Base-by-base conservation (phyloP, 2,797 vertebrate species). In the Myotis findleyi region DNA sequence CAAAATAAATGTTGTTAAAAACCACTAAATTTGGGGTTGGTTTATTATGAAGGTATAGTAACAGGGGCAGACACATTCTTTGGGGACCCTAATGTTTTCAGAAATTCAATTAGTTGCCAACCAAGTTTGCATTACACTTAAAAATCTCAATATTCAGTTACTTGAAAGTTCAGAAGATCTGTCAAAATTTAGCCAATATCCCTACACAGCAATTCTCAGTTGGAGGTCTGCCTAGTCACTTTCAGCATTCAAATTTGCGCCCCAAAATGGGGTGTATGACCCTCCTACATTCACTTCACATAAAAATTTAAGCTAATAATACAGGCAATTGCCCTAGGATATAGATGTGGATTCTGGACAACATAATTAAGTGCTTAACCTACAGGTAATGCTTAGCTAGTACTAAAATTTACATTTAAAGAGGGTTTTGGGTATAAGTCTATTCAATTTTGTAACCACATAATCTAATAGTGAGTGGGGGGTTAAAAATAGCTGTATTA, bases 71-170 rank as follows among this genome's bases (percentile, higher is more conserved):
- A 88, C 11, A 57, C 41, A 20, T 77, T 87, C 11, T 51, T 87
- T 83, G 51, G 33, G 75, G 4, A 23, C 85, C 14, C 4, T n/a
- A 62, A 6, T 30, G 5, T 84, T 87, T 84, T 76, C 49, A 88
- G 30, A 92, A 81, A 80, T 72, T 62, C 25, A 93, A 85, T 41
- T 38, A 80, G 64, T 23, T 81, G 7, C 53, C 23, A 85, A 62
- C 51, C 25, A 94, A 81, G 87, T 82, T n/a, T 91, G 6, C 6
- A 36, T 88, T 91, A 82, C 51, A 47, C 44, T 90, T 55, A 44
- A 77, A 53, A 81, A 51, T 27, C 5, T 47, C 7, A n/a, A 38
- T 41, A 71, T 30, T 27, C 27, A 71, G 7, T 87, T 57, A 66
- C 4, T 27, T 71, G 25, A 59, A 38, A 62, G 33, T 23, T 79